Percentiles rank a stretch among this genome's conserved stretches.
These are phyloP conservation scores for Latrodectus hesperus DNA, from an alignment of 2,888 invertebrate genomes.

Conservation along the genomic window DNA sequence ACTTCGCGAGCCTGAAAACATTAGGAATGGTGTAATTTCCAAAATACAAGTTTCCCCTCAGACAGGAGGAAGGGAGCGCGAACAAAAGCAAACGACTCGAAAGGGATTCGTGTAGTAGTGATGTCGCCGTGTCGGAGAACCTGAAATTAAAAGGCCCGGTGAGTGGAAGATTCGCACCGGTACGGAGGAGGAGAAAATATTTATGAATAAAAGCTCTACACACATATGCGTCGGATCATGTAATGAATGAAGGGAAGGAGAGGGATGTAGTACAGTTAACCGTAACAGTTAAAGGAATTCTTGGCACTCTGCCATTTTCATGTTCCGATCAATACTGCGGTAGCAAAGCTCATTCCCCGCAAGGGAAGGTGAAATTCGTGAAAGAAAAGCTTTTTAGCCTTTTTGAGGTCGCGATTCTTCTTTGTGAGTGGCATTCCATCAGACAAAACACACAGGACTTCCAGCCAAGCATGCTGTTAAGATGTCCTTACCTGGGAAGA, in stretches of 20 bases:
- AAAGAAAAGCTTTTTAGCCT: neutral
- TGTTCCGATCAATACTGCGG: constrained; percentile 63
- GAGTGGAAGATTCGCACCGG: neutral
- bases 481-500: no score
- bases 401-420: no score
- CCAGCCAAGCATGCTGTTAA: no score
- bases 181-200: constrained; percentile 33
- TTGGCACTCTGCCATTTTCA: constrained; percentile 64
- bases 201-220: constrained; percentile 49
- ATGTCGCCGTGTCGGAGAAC: neutral
- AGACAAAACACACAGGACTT: no score
- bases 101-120: neutral
- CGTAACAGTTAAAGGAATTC: constrained; percentile 66
- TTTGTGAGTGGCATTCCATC: no score
- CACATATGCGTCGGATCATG: constrained; percentile 6
- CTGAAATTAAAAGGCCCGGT: constrained; percentile 17
- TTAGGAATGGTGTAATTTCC: no score
- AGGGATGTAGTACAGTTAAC: constrained; percentile 36
- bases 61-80: neutral
- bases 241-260: constrained; percentile 47
- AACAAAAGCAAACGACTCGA: neutral
- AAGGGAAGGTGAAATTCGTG: constrained; percentile 58
- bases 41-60: neutral
- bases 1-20: neutral
- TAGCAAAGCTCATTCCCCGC: constrained; percentile 65